These are phyloP conservation scores for Lepidostoma basale DNA, from an alignment of 1,140 invertebrate genomes.

Conservation along the genomic window DNA sequence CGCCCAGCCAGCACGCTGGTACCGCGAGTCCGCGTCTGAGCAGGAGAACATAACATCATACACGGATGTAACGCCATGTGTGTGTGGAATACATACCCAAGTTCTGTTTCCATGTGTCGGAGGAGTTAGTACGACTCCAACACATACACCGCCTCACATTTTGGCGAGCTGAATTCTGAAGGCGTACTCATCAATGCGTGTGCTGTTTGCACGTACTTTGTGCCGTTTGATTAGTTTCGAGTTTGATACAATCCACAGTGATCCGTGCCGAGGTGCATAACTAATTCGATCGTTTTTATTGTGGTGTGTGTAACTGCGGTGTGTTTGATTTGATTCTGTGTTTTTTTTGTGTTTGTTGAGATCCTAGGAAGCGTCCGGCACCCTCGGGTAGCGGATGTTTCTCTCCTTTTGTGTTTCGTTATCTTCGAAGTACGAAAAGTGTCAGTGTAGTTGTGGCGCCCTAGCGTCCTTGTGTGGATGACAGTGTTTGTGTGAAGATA, in stretches of 20 bases:
- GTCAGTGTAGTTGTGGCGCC: constrained; percentile 28
- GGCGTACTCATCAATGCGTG: constrained; percentile 25
- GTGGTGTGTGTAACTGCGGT: background rate
- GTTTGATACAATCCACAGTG: constrained; percentile 10
- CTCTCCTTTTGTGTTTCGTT: constrained; percentile 21
- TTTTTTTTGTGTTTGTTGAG: constrained; percentile 17
- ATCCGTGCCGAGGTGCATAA: constrained; percentile 15
- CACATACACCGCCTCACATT: background rate
- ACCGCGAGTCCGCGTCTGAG: constrained; percentile 20
- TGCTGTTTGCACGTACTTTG: constrained; percentile 15
- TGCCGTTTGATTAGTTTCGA: constrained; percentile 8
- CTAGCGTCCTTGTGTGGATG: constrained; percentile 20
- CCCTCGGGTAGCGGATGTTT: constrained; percentile 23
- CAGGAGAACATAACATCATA: constrained; percentile 29
- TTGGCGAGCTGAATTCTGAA: constrained; percentile 14
- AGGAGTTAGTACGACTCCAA: constrained; percentile 16
- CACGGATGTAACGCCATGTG: constrained; percentile 25
- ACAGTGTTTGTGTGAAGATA: constrained; percentile 29
- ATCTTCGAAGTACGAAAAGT: constrained; percentile 10
- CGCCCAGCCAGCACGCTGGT: constrained; percentile 26
- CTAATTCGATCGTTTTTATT: constrained; percentile 25
- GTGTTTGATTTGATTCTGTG: constrained; percentile 29
- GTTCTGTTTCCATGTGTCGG: constrained; percentile 15
- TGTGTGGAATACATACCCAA: constrained; percentile 19
- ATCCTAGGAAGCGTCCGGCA: constrained; percentile 2